Percentiles rank a stretch among this genome's conserved stretches.
Conservation (phyloP, 2,113 vertebrate genomes). For the Microtus montanus region DNA sequence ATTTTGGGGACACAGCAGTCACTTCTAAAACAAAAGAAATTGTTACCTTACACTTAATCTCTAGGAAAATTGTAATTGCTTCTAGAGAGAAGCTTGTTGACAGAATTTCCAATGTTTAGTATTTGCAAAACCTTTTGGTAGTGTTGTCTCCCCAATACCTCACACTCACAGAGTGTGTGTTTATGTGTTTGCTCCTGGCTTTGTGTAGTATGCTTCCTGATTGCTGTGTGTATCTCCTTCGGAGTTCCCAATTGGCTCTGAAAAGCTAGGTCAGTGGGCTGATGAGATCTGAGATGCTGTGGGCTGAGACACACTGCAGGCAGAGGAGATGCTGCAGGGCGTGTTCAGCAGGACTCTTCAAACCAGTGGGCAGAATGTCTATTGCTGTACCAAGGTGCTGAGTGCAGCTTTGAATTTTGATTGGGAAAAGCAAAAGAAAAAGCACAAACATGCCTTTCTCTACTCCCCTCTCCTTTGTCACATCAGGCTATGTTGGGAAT, state of each 20-base stretch:
- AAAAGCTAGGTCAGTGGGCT: conserved; percentile 70
- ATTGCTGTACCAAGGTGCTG: neutral
- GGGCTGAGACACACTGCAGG: neutral
- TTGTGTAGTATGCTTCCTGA: too few relatives aligned
- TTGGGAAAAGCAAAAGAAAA: neutral
- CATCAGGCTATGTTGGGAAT: conserved; percentile 43
- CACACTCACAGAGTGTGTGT: too few relatives aligned
- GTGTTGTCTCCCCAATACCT: neutral
- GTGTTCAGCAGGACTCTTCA: conserved; percentile 27
- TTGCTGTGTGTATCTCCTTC: neutral
- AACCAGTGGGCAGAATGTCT: neutral
- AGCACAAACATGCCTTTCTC: neutral
- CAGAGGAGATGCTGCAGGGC: neutral
- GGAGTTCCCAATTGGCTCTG: neutral
- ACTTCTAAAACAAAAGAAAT: conserved; percentile 13
- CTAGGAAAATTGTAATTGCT: neutral
- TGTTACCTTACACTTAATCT: conserved; percentile 23
- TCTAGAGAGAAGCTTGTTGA: neutral
- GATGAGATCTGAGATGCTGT: neutral
- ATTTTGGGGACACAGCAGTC: neutral
- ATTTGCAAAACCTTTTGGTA: conserved; percentile 8
- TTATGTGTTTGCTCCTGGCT: neutral
- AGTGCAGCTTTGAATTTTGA: conserved; percentile 46
- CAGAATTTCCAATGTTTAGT: neutral
- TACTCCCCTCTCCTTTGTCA: neutral